Evolutionary conservation across 2,888 invertebrate species (phyloP).

Genomic region (Caenorhabditis macrosperma): DNA sequence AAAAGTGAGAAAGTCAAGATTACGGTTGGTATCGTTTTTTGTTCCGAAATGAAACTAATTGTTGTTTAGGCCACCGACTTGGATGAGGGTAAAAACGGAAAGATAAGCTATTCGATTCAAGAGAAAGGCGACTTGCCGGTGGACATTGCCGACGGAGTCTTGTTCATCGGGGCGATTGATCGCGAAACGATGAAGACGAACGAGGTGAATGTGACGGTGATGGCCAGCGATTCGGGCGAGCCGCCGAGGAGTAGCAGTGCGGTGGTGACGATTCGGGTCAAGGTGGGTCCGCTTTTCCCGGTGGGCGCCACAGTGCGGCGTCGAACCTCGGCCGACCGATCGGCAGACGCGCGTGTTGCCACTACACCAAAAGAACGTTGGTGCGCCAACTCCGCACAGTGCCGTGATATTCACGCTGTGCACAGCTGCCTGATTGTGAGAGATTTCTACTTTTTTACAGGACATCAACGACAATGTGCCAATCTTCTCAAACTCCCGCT

Average conservation of each 20-base stretch:
- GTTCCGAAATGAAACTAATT: neutral
- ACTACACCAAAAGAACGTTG: no score
- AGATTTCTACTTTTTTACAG: no score
- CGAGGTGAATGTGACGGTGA: slow-evolving; percentile 53
- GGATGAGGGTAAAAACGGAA: slow-evolving; percentile 58
- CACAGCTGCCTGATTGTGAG: no score
- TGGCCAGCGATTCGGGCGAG: slow-evolving; percentile 63
- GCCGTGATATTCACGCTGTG: no score
- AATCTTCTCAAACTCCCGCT: slow-evolving; percentile 62
- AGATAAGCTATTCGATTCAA: slow-evolving; percentile 53
- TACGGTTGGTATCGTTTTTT: slow-evolving; percentile 24
- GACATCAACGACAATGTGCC: slow-evolving; percentile 67
- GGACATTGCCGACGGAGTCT: slow-evolving; percentile 60
- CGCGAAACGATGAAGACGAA: slow-evolving; percentile 48
- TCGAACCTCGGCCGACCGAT: no score
- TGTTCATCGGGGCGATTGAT: slow-evolving; percentile 64
- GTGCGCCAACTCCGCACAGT: no score
- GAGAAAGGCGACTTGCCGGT: slow-evolving; percentile 57
- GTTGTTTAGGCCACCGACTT: slow-evolving; percentile 52
- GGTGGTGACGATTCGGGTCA: slow-evolving; percentile 52
- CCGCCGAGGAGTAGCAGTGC: slow-evolving; percentile 54
- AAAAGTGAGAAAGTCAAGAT: slow-evolving; percentile 60
- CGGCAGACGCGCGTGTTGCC: no score
- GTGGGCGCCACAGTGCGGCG: no score
- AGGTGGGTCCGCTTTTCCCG: slow-evolving; percentile 5